phyloP scores from a whole-genome alignment of 2,797 vertebrate genomes.

The Sphenodon punctatus region DNA sequence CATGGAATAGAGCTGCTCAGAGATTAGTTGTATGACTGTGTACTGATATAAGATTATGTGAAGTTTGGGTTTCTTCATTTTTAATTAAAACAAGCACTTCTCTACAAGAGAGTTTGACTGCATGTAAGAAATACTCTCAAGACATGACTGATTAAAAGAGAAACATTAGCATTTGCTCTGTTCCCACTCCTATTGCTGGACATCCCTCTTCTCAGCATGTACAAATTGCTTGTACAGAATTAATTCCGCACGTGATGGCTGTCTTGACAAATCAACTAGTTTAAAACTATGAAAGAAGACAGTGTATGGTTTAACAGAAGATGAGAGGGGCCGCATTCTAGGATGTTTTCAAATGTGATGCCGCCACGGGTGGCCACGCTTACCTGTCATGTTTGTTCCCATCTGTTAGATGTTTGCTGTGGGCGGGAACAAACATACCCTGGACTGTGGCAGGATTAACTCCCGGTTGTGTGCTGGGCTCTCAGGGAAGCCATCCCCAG shows the following conservation, averaged over 20 bases:
- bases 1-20: not conserved
- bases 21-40: not conserved
- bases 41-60: too few species aligned
- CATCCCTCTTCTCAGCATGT: not conserved
- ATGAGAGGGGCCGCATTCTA: constrained; percentile 15
- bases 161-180: not conserved
- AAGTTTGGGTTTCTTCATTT: not conserved
- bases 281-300: constrained; percentile 26
- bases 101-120: fast-evolving
- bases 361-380: too few species aligned
- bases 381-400: too few species aligned
- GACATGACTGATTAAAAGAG: not conserved
- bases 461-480: too few species aligned
- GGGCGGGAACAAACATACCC: too few species aligned
- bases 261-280: constrained; percentile 22
- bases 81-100: not conserved
- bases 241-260: not conserved
- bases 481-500: too few species aligned
- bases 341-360: too few species aligned
- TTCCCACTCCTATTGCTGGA: not conserved
- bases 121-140: not conserved
- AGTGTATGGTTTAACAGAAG: not conserved
- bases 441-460: too few species aligned
- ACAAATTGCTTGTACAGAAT: not conserved
- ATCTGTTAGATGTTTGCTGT: too few species aligned